Evolutionary conservation across 2,797 vertebrate genomes (phyloP).

Genomic region (Babyrousa celebensis): DNA sequence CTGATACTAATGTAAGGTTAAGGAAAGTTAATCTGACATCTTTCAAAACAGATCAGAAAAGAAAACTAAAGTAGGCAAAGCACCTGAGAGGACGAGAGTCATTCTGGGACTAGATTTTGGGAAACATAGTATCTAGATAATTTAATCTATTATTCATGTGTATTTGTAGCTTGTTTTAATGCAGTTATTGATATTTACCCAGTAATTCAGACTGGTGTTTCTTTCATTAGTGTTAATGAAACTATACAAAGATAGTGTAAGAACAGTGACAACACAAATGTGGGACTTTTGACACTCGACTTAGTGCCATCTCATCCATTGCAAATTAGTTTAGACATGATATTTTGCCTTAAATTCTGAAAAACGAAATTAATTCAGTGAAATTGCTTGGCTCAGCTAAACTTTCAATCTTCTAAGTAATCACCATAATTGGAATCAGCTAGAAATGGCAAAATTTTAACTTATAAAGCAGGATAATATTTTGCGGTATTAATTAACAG

Average conservation of each 20-base stretch:
- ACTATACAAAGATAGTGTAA: not conserved
- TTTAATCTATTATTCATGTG: not conserved
- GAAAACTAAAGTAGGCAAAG: conserved; percentile 35
- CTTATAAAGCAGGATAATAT: conserved; percentile 83
- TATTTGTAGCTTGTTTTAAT: conserved; percentile 47
- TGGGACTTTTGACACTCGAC: conserved; percentile 16
- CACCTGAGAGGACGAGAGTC: not conserved
- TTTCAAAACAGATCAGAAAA: conserved; percentile 66
- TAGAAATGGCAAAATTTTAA: conserved; percentile 84
- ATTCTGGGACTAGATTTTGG: conserved; percentile 30
- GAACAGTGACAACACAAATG: conserved; percentile 28
- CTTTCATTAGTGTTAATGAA: conserved; percentile 55
- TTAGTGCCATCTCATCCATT: conserved; percentile 50
- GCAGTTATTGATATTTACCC: conserved; percentile 62
- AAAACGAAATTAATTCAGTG: conserved; percentile 77
- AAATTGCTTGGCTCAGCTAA: conserved; percentile 68
- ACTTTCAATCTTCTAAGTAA: conserved; percentile 83
- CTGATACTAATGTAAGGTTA: not conserved
- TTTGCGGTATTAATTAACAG: conserved; percentile 28
- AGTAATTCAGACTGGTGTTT: conserved; percentile 20
- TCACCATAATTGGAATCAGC: conserved; percentile 71
- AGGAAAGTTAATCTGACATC: not conserved
- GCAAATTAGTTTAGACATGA: conserved; percentile 70
- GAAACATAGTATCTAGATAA: not conserved
- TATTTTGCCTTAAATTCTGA: conserved; percentile 74